phyloP scores from a whole-genome alignment of 2,113 vertebrate genomes.

The Microtus oregoni region DNA sequence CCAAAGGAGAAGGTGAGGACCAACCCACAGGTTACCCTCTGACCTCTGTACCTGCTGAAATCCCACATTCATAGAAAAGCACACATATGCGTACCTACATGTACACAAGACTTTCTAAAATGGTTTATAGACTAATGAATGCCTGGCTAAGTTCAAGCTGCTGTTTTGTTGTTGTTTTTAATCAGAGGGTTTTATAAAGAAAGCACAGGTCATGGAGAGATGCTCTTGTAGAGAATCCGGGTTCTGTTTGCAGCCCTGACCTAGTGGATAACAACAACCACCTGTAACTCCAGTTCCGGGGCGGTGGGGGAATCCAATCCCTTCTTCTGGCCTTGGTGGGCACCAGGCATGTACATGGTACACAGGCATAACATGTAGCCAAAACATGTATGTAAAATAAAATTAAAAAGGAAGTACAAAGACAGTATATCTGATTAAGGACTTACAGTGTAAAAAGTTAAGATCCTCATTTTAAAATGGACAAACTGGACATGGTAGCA shows the following conservation, averaged over 20 bases:
- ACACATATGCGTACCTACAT: not conserved
- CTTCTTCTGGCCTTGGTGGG: not conserved
- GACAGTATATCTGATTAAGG: not conserved
- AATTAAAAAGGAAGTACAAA: constrained; percentile 14
- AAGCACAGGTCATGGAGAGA: not conserved
- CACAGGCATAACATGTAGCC: not conserved
- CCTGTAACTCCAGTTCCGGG: not conserved
- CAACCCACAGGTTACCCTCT: not conserved
- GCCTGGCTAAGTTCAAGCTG: not conserved
- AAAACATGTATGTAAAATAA: not conserved
- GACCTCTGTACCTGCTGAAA: not conserved
- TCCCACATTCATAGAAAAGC: not conserved
- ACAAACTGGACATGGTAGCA: not conserved
- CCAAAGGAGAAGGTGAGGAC: not conserved
- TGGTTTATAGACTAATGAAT: not conserved
- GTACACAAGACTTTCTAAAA: not conserved
- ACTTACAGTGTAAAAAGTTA: not conserved
- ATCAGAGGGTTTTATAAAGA: not conserved
- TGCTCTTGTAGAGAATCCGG: not conserved
- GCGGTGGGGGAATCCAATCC: not conserved
- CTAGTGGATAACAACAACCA: not conserved
- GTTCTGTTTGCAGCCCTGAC: not conserved
- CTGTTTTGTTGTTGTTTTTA: not conserved
- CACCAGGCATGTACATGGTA: not conserved
- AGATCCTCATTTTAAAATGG: constrained; percentile 12